Evolutionary conservation across 1,140 invertebrate species (phyloP).

Genomic region (Campodea augens): DNA sequence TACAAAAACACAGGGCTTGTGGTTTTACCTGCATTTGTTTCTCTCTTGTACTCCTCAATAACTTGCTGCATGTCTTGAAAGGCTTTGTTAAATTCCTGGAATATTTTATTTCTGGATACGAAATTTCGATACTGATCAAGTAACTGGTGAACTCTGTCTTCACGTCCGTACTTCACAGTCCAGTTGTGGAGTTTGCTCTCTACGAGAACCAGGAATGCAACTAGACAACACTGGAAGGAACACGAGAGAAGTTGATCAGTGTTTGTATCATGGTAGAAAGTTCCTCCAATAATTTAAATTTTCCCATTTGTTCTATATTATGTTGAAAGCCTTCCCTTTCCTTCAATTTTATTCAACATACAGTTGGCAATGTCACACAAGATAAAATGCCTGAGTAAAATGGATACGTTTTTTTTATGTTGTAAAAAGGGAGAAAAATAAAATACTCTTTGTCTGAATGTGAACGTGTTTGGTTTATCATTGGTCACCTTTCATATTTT

Average conservation of each 20-base stretch:
- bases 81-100: conserved; percentile 84
- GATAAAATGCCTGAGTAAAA: no score
- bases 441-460: no score
- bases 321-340: no score
- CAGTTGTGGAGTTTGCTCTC: conserved; percentile 73
- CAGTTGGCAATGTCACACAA: no score
- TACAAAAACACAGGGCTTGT: conserved; percentile 3
- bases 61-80: conserved; percentile 80
- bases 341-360: no score
- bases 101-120: conserved; percentile 75
- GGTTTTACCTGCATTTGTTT: conserved; percentile 49
- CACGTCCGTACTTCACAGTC: conserved; percentile 70
- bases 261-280: neutral
- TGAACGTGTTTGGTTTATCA: no score
- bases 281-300: no score
- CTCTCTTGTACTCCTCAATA: conserved; percentile 72
- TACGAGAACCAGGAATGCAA: conserved; percentile 72
- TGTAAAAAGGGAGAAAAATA: no score
- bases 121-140: conserved; percentile 79
- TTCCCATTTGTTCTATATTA: no score
- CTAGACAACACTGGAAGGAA: conserved; percentile 50
- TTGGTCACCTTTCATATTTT: no score
- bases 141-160: conserved; percentile 62
- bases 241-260: conserved; percentile 2
- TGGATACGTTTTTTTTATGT: no score